phyloP scores from a whole-genome alignment of 2,888 invertebrate genomes.

The Cactoblastis cactorum region DNA sequence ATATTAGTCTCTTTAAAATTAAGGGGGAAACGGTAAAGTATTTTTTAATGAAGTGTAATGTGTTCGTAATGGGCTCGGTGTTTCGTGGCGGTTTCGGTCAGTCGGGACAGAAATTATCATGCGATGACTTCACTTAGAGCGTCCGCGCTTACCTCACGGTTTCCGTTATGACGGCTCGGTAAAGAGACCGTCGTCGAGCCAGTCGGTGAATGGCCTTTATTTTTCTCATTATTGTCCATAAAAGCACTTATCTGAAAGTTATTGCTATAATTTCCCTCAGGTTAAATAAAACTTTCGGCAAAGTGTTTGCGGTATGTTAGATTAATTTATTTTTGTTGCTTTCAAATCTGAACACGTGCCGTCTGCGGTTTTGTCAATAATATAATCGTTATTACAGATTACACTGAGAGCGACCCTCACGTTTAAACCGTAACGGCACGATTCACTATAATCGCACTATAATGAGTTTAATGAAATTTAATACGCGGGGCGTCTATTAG shows the following conservation, averaged over 20 bases:
- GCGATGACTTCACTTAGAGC: slow-evolving; percentile 37
- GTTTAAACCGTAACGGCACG: slow-evolving; percentile 17
- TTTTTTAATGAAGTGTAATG: slow-evolving; percentile 43
- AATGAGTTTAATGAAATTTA: slow-evolving; percentile 66
- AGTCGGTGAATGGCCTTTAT: slow-evolving; percentile 38
- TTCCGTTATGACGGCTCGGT: slow-evolving; percentile 35
- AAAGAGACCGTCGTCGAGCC: slow-evolving; percentile 38
- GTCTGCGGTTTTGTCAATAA: slow-evolving; percentile 31
- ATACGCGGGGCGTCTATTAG: slow-evolving; percentile 64
- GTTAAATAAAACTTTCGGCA: slow-evolving; percentile 21
- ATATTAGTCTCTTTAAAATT: slow-evolving; percentile 45
- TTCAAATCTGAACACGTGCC: slow-evolving; percentile 47
- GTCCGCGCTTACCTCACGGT: slow-evolving; percentile 33
- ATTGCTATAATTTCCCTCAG: slow-evolving; percentile 31
- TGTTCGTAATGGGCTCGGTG: slow-evolving; percentile 43
- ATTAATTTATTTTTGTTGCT: slow-evolving; percentile 46
- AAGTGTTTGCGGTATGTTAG: slow-evolving; percentile 16
- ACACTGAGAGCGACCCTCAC: slow-evolving; percentile 43
- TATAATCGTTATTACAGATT: slow-evolving; percentile 19
- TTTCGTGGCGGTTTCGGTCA: slow-evolving; percentile 42
- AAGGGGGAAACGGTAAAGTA: slow-evolving; percentile 36
- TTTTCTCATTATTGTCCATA: slow-evolving; percentile 42
- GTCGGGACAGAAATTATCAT: slow-evolving; percentile 28
- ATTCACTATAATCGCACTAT: slow-evolving; percentile 53
- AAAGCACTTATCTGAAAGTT: slow-evolving; percentile 40